Percentiles rank a stretch among this genome's conserved stretches.
Evolutionary conservation across 1,140 invertebrate genomes (phyloP).

Genomic region (Meloidogyne chitwoodi): DNA sequence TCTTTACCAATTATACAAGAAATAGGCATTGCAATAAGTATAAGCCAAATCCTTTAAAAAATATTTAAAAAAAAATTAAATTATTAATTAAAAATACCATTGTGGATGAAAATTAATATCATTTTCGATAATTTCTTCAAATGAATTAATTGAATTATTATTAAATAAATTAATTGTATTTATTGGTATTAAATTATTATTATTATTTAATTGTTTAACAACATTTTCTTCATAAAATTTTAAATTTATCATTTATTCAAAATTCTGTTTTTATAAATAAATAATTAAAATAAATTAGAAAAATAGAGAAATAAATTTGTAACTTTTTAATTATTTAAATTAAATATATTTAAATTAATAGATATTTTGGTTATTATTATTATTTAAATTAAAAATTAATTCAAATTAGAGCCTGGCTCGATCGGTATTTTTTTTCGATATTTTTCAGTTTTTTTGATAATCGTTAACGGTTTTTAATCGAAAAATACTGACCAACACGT

Average conservation of each 20-base stretch:
- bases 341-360: no score
- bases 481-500: no score
- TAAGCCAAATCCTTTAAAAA: conserved; percentile 6
- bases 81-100: background rate
- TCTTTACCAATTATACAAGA: conserved; percentile 7
- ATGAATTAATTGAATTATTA: background rate
- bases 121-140: background rate
- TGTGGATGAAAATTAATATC: background rate
- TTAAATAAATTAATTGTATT: background rate
- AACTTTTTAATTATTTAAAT: no score
- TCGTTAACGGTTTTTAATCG: no score
- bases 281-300: no score
- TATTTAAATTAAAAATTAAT: no score
- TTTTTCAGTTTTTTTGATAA: no score
- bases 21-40: conserved; percentile 23
- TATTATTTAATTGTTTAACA: background rate
- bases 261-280: background rate
- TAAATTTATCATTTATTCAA: background rate
- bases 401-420: no score
- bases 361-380: no score
- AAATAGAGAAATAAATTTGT: no score
- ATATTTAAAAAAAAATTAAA: background rate
- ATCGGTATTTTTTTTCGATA: no score
- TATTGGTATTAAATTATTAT: background rate
- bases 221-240: background rate